Evolutionary conservation across 2,113 vertebrate genomes (phyloP).

Genomic region (Arenaria interpres): DNA sequence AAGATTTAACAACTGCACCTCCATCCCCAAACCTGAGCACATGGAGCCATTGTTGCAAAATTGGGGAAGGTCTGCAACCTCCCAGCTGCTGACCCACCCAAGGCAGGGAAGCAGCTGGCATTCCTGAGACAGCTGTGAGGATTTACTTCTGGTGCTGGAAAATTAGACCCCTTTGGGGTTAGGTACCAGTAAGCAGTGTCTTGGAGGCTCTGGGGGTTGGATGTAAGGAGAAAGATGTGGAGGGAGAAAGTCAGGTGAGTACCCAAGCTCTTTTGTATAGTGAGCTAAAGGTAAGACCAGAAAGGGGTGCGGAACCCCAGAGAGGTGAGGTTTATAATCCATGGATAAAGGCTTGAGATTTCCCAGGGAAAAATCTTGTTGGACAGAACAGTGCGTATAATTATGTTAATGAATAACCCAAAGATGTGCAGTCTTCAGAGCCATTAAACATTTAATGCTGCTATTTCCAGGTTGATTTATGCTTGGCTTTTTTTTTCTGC

Average conservation of each 20-base stretch:
- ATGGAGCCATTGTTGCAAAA: background rate
- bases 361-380: background rate
- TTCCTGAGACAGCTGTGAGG: background rate
- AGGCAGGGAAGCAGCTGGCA: background rate
- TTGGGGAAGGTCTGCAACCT: background rate
- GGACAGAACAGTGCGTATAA: constrained; percentile 22
- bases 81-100: background rate
- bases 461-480: constrained; percentile 67
- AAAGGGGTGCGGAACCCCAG: background rate
- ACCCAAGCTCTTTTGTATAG: background rate
- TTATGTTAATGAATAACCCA: constrained; percentile 58
- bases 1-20: background rate
- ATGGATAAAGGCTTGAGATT: background rate
- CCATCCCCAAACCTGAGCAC: background rate
- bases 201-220: background rate
- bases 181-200: background rate
- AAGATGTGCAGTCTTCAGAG: constrained; percentile 41
- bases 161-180: background rate
- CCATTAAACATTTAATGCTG: constrained; percentile 58
- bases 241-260: background rate
- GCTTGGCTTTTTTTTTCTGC: background rate
- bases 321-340: background rate
- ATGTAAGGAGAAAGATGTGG: fast-evolving
- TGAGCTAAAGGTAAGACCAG: background rate
- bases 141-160: background rate